Evolutionary conservation across 1,140 invertebrate species (phyloP), one percentile per base, ranked within the genome.

Genomic region (Megathymus violae): DNA sequence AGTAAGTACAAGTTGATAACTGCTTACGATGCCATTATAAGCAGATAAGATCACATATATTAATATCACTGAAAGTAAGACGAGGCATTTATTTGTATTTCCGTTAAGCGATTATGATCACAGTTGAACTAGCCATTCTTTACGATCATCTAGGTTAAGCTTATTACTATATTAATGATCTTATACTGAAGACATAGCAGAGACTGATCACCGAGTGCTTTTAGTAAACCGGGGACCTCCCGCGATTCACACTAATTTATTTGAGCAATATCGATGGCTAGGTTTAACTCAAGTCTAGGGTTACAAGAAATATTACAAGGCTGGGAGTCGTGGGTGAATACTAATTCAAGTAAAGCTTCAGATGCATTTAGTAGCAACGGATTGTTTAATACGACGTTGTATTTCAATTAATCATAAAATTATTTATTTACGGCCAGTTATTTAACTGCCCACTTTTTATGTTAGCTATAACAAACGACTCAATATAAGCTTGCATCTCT

Each of bases 301-400:
- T 58, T 58, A 58, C 41, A 58, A 58, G 54, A 58, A 58, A 46
- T 58, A 58, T 46, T 58, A 27, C 14, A 15, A 48, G 46, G 16
- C 46, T 48, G 25, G 19, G 16, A 51, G 48, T 38, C 25, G 31
- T 44, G 52, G 43, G 17, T 56, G 25, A 58, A 46, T 34, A 46
- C 40, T 36, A 1, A 58, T 58, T 58, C 43, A 46, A 31, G 11
- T 15, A 27, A 19, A 56, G 14, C 51, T 40, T 13, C 36, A 36
- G 50, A 54, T 40, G 50, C 36, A 54, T 51, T 51, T 25, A 25
- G n/a, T n/a, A n/a, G n/a, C n/a, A n/a, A n/a, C n/a, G n/a, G 19
- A 43, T 38, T 41, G 13, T 27, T 41, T 25, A 27, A 54, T 40
- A 14, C 4, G 14, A 41, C 14, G 27, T 17, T 14, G 16, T 11